These are phyloP conservation scores for Tenualosa thibaudeaui DNA, from an alignment of 2,797 vertebrate species.

Conservation along the genomic window DNA sequence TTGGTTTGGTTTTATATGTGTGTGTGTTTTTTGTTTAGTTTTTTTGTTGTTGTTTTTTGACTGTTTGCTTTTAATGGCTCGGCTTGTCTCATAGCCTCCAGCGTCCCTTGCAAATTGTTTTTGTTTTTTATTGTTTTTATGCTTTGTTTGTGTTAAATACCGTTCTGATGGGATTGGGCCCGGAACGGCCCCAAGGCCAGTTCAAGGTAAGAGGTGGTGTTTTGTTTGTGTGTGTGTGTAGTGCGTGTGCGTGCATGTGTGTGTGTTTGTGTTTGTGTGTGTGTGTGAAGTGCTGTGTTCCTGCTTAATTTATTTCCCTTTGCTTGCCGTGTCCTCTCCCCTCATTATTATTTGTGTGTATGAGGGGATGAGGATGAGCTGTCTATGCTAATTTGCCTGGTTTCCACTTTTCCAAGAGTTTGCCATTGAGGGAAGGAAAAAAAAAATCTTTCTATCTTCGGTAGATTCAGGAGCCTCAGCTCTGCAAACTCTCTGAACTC, in stretches of 20 bases:
- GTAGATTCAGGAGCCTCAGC: not conserved
- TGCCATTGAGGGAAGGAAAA: not conserved
- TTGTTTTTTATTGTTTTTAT: slow-evolving; percentile 43
- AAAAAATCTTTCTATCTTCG: not conserved
- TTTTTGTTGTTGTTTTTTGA: not conserved
- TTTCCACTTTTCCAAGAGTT: not conserved
- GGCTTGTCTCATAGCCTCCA: not conserved
- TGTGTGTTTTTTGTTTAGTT: not conserved
- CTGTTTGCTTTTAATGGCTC: not conserved
- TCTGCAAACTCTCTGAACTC: slow-evolving; percentile 9
- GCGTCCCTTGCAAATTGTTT: not conserved
- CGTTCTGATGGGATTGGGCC: slow-evolving; percentile 54
- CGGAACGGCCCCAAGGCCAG: slow-evolving; percentile 61
- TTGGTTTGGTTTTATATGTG: not conserved
- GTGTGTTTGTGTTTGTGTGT: slow-evolving; percentile 30
- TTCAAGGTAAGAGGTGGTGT: slow-evolving; percentile 71
- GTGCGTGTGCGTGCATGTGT: not conserved
- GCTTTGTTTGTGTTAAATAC: slow-evolving; percentile 56
- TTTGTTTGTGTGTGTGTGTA: slow-evolving; percentile 14
- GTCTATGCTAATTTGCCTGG: not conserved
- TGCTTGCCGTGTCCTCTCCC: not conserved
- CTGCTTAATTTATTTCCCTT: slow-evolving; percentile 18
- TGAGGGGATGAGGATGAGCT: not conserved
- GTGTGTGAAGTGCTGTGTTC: slow-evolving; percentile 32
- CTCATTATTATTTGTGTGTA: not conserved